Conservation (phyloP, 64 coral and sea anemone genomes). For the Anthopleura sola region DNA sequence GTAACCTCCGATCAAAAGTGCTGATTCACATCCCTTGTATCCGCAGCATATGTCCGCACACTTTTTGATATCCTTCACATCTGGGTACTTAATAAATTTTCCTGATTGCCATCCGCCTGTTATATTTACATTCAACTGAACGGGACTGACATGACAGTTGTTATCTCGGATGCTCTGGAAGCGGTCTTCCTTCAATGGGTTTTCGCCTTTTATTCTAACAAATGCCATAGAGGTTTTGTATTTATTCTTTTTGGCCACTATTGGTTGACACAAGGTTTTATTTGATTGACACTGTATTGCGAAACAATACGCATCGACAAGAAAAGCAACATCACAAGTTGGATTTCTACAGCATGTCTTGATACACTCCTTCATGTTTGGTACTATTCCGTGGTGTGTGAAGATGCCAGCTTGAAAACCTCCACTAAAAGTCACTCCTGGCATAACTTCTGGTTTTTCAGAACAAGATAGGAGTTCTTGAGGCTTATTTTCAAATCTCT, state of each 20-base stretch:
- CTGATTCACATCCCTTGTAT: slow-evolving; percentile 50
- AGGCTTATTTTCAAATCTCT: slow-evolving; percentile 1
- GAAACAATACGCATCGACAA: slow-evolving; percentile 64
- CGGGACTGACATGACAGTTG: slow-evolving; percentile 45
- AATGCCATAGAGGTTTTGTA: slow-evolving; percentile 63
- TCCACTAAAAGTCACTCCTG: slow-evolving; percentile 51
- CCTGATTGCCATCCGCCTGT: slow-evolving; percentile 78
- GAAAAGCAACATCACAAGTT: slow-evolving; percentile 66
- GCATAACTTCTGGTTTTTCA: background rate
- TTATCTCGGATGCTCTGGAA: slow-evolving; percentile 28
- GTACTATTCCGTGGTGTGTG: slow-evolving; percentile 53
- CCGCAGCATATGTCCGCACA: slow-evolving; percentile 64
- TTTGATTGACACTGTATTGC: slow-evolving; percentile 33
- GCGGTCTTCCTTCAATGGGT: background rate
- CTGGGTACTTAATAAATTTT: slow-evolving; percentile 71
- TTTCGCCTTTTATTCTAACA: background rate
- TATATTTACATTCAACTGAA: slow-evolving; percentile 63
- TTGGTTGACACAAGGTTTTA: slow-evolving; percentile 51
- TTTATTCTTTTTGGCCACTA: slow-evolving; percentile 17
- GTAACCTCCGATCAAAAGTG: slow-evolving; percentile 51
- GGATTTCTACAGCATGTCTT: slow-evolving; percentile 45
- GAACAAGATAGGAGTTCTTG: slow-evolving; percentile 17
- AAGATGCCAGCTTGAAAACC: slow-evolving; percentile 74
- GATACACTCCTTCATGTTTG: slow-evolving; percentile 39
- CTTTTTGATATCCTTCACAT: slow-evolving; percentile 37